Percentiles rank a stretch among this genome's conserved stretches.
phyloP scores from a whole-genome alignment of 2,113 vertebrate species.

The Callocephalon fimbriatum region DNA sequence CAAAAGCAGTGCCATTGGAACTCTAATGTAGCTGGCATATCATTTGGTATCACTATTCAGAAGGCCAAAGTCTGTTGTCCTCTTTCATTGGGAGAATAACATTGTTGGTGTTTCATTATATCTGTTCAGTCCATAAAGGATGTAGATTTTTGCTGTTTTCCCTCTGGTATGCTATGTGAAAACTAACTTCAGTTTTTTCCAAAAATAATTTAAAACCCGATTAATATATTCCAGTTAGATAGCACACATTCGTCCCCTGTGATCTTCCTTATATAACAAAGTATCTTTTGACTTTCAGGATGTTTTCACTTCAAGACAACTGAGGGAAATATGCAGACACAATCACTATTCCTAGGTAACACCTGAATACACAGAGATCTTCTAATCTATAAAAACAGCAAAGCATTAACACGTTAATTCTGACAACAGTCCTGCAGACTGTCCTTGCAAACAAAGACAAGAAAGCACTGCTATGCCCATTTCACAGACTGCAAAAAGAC shows the following conservation, averaged over 20 bases:
- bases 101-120: background rate
- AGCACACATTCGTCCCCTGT: background rate
- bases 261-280: background rate
- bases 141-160: background rate
- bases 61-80: background rate
- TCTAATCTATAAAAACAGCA: background rate
- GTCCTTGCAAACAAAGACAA: background rate
- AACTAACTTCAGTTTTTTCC: background rate
- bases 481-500: background rate
- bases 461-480: background rate
- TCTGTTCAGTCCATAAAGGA: background rate
- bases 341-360: background rate
- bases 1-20: background rate
- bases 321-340: background rate
- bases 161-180: background rate
- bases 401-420: background rate
- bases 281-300: background rate
- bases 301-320: background rate
- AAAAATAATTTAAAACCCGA: background rate
- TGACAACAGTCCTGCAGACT: background rate
- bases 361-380: background rate
- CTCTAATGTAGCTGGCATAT: background rate
- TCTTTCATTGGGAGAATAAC: background rate
- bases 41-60: rapidly evolving
- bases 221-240: background rate